These are phyloP conservation scores for Conistra vaccinii DNA, from an alignment of 2,888 invertebrate species.

Conservation along the genomic window DNA sequence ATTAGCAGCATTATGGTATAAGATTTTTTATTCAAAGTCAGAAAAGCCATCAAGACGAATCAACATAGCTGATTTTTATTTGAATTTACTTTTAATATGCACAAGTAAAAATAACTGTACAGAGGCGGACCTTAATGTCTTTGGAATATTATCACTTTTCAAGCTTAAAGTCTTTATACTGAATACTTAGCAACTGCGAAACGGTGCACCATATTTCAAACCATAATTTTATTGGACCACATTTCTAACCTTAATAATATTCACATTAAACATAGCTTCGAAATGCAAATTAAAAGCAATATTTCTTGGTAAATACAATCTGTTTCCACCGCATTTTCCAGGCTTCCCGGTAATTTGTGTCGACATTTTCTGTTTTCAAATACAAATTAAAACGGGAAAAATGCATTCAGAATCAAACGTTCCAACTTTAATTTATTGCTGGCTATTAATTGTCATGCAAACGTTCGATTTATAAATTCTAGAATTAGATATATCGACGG, in stretches of 20 bases:
- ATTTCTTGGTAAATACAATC: constrained; percentile 37
- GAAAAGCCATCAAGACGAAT: background rate
- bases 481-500: constrained; percentile 42
- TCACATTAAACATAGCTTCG: background rate
- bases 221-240: constrained; percentile 1
- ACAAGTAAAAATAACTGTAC: background rate
- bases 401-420: constrained; percentile 28
- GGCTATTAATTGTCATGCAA: constrained; percentile 45
- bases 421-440: constrained; percentile 40
- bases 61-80: background rate
- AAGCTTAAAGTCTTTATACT: background rate
- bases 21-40: background rate
- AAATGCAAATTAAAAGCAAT: constrained; percentile 46
- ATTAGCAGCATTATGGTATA: too few species aligned
- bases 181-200: background rate
- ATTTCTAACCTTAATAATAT: constrained; percentile 13
- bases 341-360: constrained; percentile 17
- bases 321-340: constrained; percentile 15
- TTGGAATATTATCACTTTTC: background rate
- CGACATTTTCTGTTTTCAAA: constrained; percentile 22
- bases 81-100: background rate
- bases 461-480: constrained; percentile 29
- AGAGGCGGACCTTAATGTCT: background rate
- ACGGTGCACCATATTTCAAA: constrained; percentile 3
- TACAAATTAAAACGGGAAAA: constrained; percentile 28